A percentile compares a stretch with the other conserved stretches of the same genome.
Conservation (phyloP, 2,113 vertebrate genomes). For the Cavia aperea region DNA sequence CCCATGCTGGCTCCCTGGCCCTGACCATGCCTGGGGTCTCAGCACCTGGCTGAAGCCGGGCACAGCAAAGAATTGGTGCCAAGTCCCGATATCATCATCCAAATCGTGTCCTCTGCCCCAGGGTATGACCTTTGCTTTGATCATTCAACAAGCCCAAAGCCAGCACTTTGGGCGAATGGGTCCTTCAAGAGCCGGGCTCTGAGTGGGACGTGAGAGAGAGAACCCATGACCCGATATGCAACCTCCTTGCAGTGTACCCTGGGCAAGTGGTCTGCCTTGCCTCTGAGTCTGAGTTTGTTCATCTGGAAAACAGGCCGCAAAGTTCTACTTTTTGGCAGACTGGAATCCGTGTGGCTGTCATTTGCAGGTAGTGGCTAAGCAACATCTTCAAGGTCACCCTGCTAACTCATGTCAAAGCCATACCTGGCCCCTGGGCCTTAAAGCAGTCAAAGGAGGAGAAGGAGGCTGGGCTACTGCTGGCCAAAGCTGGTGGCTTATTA, state of each 20-base stretch:
- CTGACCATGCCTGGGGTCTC: neutral
- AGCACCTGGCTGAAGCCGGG: neutral
- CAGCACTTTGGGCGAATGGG: too few species aligned
- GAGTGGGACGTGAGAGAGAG: neutral
- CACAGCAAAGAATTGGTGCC: neutral
- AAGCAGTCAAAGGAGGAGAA: neutral
- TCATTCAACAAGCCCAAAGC: neutral
- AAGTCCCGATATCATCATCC: neutral
- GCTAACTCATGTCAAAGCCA: neutral
- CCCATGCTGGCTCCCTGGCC: neutral
- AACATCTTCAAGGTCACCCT: conserved; percentile 6
- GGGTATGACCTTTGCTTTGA: neutral
- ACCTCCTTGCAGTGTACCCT: neutral
- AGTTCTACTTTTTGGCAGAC: neutral
- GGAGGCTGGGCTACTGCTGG: neutral
- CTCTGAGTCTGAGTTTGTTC: neutral
- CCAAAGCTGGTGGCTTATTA: neutral
- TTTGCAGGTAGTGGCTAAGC: neutral
- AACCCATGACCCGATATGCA: neutral
- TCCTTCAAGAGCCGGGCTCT: neutral
- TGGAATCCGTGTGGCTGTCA: neutral
- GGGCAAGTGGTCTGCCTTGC: neutral
- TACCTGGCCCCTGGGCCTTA: neutral
- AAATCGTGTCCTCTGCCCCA: neutral
- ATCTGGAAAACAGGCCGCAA: conserved; percentile 35